Conservation (phyloP, 2,797 vertebrate genomes). For the Phylloscopus collybita region DNA sequence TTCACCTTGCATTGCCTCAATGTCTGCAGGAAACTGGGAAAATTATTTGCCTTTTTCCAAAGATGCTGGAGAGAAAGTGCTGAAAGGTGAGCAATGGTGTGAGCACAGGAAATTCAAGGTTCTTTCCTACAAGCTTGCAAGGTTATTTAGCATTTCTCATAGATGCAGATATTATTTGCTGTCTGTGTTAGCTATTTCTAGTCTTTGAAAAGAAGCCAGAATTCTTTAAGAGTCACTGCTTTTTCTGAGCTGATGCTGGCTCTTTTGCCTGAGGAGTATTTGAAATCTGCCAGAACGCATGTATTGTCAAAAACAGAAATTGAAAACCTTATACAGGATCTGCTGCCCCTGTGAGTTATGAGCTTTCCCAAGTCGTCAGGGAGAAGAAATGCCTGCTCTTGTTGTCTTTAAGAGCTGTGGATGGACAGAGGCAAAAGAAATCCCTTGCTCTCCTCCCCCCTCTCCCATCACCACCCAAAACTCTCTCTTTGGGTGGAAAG, state of each 20-base stretch:
- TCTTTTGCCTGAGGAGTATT: constrained; percentile 71
- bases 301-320: constrained; percentile 59
- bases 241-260: constrained; percentile 57
- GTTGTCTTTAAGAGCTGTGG: constrained; percentile 41
- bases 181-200: constrained; percentile 43
- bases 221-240: constrained; percentile 62
- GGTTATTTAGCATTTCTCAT: not conserved
- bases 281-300: constrained; percentile 74
- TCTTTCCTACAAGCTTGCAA: not conserved
- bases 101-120: not conserved
- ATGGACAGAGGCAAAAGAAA: constrained; percentile 50
- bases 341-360: constrained; percentile 66
- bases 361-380: constrained; percentile 56
- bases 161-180: constrained; percentile 7
- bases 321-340: constrained; percentile 54
- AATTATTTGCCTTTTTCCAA: not conserved
- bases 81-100: not conserved
- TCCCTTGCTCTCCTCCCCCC: not conserved
- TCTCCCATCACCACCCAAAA: not conserved
- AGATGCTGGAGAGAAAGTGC: not conserved
- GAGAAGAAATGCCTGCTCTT: constrained; percentile 41
- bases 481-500: constrained; percentile 20
- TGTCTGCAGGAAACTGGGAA: not conserved
- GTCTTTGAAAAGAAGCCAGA: constrained; percentile 58
- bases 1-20: not conserved